phyloP scores from a whole-genome alignment of 2,888 invertebrate genomes.

The Sphaerophoria taeniata region DNA sequence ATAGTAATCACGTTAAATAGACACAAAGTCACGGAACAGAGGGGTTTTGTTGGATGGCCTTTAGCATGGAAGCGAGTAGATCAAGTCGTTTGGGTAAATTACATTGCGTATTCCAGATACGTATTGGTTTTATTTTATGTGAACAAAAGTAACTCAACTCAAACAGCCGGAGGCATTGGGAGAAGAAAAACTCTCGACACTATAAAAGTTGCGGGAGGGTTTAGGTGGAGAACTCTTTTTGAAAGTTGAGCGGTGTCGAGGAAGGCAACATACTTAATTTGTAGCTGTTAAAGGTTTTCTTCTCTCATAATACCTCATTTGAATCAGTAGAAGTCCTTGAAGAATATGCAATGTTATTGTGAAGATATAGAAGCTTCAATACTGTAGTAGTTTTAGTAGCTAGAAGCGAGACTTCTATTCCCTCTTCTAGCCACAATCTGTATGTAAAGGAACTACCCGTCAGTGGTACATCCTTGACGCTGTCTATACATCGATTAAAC shows the following conservation, averaged over 20 bases:
- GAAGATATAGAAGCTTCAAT: too few relatives aligned
- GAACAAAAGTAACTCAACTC: constrained; percentile 1
- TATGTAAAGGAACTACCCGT: too few relatives aligned
- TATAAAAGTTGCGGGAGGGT: too few relatives aligned
- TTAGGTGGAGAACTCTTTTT: constrained; percentile 25
- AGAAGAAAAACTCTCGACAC: not conserved
- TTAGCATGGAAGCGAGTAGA: not conserved
- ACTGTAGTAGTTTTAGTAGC: too few relatives aligned
- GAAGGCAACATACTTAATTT: constrained; percentile 21
- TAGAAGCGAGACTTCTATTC: too few relatives aligned
- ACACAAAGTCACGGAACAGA: constrained; percentile 60
- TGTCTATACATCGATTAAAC: too few relatives aligned
- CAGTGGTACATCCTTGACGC: too few relatives aligned
- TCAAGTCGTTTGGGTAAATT: constrained; percentile 61
- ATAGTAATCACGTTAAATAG: constrained; percentile 69
- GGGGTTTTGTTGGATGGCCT: not conserved
- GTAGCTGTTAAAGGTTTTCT: constrained; percentile 25
- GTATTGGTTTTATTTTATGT: constrained; percentile 24
- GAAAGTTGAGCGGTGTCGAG: constrained; percentile 46
- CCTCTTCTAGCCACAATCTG: too few relatives aligned
- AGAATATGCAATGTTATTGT: too few relatives aligned
- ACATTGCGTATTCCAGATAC: constrained; percentile 72
- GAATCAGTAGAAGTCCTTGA: not conserved
- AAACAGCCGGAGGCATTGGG: constrained; percentile 8
- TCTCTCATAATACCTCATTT: not conserved